A percentile compares a stretch with the other conserved stretches of the same genome.
phyloP scores from a whole-genome alignment of 2,888 invertebrate genomes.

The Hypselothyrea guttata region DNA sequence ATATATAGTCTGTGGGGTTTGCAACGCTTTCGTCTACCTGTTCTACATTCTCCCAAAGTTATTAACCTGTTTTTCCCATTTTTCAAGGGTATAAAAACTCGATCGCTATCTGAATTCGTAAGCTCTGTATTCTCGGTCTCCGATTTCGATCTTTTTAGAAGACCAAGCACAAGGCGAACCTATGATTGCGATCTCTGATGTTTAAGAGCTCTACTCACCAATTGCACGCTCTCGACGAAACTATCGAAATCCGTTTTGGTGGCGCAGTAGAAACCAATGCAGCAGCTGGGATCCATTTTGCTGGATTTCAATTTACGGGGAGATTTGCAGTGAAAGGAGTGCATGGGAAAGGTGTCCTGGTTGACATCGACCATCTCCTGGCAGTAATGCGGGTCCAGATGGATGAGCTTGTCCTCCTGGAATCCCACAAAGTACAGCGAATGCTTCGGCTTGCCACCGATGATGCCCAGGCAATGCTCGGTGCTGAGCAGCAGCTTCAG shows the following conservation, averaged over 20 bases:
- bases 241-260: constrained; percentile 89
- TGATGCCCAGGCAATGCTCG: constrained; percentile 93
- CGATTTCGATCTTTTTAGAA: too few species aligned
- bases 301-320: constrained; percentile 92
- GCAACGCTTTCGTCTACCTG: too few species aligned
- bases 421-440: constrained; percentile 96
- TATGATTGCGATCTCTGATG: not conserved
- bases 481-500: constrained; percentile 90
- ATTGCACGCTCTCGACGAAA: constrained; percentile 87
- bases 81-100: too few species aligned
- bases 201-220: constrained; percentile 81
- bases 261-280: constrained; percentile 93
- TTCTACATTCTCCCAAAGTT: too few species aligned
- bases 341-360: constrained; percentile 89
- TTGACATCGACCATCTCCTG: constrained; percentile 95
- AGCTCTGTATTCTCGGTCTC: too few species aligned
- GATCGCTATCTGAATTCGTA: too few species aligned
- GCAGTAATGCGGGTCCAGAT: constrained; percentile 96
- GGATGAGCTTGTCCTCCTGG: constrained; percentile 95
- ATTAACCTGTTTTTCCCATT: too few species aligned
- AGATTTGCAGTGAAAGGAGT: constrained; percentile 92
- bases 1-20: too few species aligned
- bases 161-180: too few species aligned
- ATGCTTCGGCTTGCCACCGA: constrained; percentile 96
- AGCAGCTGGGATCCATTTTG: constrained; percentile 96